Percentiles rank a stretch among this genome's conserved stretches.
Evolutionary conservation across 1,140 invertebrate species (phyloP).

Genomic region (Trichonephila inaurata): DNA sequence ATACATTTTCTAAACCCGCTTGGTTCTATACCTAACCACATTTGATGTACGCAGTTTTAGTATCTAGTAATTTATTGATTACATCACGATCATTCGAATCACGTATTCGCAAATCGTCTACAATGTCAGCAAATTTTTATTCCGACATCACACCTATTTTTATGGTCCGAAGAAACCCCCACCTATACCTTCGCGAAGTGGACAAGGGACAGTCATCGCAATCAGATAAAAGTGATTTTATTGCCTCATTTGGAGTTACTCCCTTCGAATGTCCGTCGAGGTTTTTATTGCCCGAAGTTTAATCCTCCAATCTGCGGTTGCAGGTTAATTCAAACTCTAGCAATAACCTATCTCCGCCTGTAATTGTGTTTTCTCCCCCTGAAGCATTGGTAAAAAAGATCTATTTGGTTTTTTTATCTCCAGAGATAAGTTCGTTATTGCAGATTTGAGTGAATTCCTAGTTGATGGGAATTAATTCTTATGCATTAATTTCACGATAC

Average conservation of each 20-base stretch:
- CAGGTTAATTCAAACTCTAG: slow-evolving; percentile 27
- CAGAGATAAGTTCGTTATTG: not conserved
- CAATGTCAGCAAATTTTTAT: not conserved
- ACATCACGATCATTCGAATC: too few relatives aligned
- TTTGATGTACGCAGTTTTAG: too few relatives aligned
- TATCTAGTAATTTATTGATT: too few relatives aligned
- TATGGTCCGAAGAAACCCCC: slow-evolving; percentile 2
- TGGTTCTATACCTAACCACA: too few relatives aligned
- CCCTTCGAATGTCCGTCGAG: not conserved
- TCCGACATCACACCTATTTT: not conserved
- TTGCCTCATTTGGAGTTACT: slow-evolving; percentile 43
- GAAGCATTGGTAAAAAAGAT: too few relatives aligned
- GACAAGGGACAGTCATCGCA: slow-evolving; percentile 18
- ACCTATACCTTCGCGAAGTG: not conserved
- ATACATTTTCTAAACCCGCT: too few relatives aligned
- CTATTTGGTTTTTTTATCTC: not conserved
- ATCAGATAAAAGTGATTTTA: slow-evolving; percentile 32
- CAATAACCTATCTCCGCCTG: not conserved
- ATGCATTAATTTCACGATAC: not conserved
- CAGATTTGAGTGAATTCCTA: not conserved
- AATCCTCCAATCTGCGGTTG: slow-evolving; percentile 46
- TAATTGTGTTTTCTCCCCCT: slow-evolving; percentile 33
- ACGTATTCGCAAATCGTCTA: too few relatives aligned
- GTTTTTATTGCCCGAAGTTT: slow-evolving; percentile 10
- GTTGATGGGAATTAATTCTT: not conserved